Percentiles rank a stretch among this genome's conserved stretches.
phyloP scores from a whole-genome alignment of 2,888 invertebrate genomes.

The Tuta absoluta region DNA sequence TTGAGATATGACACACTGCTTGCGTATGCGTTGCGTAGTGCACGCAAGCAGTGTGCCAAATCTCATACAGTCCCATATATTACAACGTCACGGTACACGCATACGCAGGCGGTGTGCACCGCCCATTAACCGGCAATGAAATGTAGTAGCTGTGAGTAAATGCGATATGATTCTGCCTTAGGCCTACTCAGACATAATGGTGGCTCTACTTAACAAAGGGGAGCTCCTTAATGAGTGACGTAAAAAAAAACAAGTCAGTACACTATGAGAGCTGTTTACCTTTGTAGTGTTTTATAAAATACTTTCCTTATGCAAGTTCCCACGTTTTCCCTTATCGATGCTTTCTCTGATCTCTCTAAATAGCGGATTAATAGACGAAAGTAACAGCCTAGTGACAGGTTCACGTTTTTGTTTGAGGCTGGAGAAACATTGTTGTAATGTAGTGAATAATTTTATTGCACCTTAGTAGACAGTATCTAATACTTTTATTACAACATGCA shows the following conservation, averaged over 20 bases:
- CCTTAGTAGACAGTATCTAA: too few species aligned
- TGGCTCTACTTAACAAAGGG: not conserved
- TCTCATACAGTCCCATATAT: too few species aligned
- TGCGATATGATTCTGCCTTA: too few species aligned
- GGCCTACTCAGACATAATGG: not conserved
- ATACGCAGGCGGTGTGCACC: too few species aligned
- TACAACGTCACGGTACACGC: too few species aligned
- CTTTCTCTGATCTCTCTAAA: constrained; percentile 65
- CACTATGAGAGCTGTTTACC: constrained; percentile 16
- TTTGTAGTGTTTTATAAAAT: constrained; percentile 48
- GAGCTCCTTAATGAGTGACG: constrained; percentile 18
- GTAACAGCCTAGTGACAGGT: constrained; percentile 36
- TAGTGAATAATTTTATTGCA: too few species aligned
- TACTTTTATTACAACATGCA: too few species aligned
- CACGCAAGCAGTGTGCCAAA: too few species aligned
- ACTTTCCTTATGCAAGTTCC: constrained; percentile 69
- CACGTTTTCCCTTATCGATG: constrained; percentile 76
- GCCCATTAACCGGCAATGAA: too few species aligned
- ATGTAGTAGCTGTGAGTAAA: too few species aligned
- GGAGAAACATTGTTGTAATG: not conserved
- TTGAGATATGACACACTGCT: too few species aligned
- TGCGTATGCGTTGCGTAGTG: too few species aligned
- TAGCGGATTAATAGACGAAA: constrained; percentile 59
- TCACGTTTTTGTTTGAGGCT: not conserved
- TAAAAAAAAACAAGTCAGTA: constrained; percentile 19